Evolutionary conservation across 2,888 invertebrate species (phyloP).

Genomic region (Watsonalla cultraria): DNA sequence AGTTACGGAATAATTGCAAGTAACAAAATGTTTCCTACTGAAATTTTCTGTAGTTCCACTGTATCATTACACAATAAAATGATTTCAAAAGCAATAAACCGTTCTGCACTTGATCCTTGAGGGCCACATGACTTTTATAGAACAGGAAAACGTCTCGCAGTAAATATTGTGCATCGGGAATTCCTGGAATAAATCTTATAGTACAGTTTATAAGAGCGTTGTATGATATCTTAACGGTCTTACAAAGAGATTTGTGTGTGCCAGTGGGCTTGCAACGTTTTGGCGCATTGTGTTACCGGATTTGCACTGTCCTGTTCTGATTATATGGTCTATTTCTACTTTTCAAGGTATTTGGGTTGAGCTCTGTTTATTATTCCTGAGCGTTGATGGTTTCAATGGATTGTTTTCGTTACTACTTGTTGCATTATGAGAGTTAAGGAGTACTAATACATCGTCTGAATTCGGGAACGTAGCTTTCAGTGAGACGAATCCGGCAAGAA

Average conservation of each 20-base stretch:
- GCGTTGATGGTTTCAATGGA: background rate
- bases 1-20: too few species aligned
- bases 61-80: background rate
- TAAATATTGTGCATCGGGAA: background rate
- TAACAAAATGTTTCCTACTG: too few species aligned
- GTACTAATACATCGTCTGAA: too few species aligned
- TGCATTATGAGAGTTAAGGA: too few species aligned
- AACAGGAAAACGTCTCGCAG: background rate
- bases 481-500: too few species aligned
- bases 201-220: background rate
- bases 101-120: background rate
- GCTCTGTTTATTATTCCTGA: background rate
- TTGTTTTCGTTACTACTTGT: too few species aligned
- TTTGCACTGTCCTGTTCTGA: background rate
- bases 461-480: too few species aligned
- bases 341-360: background rate
- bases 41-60: too few species aligned
- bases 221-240: background rate
- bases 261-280: background rate
- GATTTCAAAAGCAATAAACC: background rate
- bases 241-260: constrained; percentile 1
- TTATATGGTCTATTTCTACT: background rate
- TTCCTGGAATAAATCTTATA: background rate
- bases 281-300: background rate
- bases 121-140: background rate